Conservation (phyloP, 2,888 invertebrate species). For the Mimas tiliae region DNA sequence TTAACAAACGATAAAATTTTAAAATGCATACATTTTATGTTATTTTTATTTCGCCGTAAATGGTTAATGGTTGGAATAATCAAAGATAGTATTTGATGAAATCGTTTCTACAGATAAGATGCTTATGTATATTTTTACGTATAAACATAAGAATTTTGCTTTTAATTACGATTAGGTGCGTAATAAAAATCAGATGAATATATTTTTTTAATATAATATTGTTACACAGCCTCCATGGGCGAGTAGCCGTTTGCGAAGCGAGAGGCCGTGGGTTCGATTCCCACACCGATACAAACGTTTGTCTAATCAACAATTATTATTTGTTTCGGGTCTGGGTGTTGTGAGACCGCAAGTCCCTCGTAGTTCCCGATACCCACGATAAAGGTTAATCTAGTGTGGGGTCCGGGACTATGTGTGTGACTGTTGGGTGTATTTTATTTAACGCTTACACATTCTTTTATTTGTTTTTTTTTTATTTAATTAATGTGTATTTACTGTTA, state of each 20-base stretch:
- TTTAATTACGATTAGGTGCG: not conserved
- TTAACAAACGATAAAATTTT: conserved; percentile 11
- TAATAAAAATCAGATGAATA: not conserved
- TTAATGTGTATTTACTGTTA: conserved; percentile 29
- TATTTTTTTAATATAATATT: not conserved
- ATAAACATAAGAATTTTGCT: not conserved
- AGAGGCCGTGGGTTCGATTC: too few relatives aligned
- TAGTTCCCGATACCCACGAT: too few relatives aligned
- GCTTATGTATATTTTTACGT: conserved; percentile 2
- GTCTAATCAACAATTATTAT: too few relatives aligned
- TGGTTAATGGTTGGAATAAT: not conserved
- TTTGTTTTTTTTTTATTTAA: not conserved
- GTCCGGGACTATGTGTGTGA: too few relatives aligned
- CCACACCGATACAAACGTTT: too few relatives aligned
- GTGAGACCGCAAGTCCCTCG: too few relatives aligned
- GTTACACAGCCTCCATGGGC: too few relatives aligned
- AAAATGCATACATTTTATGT: not conserved
- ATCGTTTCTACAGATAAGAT: not conserved
- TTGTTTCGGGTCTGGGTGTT: too few relatives aligned
- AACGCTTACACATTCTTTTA: not conserved
- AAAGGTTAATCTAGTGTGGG: too few relatives aligned
- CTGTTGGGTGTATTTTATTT: too few relatives aligned
- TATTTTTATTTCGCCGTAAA: conserved; percentile 9
- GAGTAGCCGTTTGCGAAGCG: too few relatives aligned
- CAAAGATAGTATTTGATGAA: not conserved